A percentile compares a stretch with the other conserved stretches of the same genome.
Evolutionary conservation across 2,113 vertebrate species (phyloP).

Genomic region (Myotis yumanensis): DNA sequence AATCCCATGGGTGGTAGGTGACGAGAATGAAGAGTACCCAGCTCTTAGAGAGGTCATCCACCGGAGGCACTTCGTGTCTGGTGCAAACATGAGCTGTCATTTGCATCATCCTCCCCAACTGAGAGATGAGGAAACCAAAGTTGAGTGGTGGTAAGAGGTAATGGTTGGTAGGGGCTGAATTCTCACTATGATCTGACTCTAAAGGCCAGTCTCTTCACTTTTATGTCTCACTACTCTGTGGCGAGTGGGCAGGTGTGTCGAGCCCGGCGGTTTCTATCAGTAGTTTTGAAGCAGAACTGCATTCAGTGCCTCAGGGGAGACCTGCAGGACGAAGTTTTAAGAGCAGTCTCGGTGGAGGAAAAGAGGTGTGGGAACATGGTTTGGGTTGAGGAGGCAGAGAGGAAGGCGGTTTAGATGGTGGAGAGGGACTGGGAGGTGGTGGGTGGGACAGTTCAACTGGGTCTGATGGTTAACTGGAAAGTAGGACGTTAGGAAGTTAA

Average conservation of each 20-base stretch:
- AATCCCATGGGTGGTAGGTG: background rate
- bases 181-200: background rate
- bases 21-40: background rate
- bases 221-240: background rate
- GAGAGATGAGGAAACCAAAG: background rate
- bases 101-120: background rate
- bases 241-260: background rate
- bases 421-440: background rate
- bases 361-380: background rate
- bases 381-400: background rate
- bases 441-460: background rate
- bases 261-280: background rate
- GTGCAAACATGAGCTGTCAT: background rate
- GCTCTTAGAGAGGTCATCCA: background rate
- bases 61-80: background rate
- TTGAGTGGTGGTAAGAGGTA: background rate
- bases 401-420: background rate
- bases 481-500: background rate
- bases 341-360: background rate
- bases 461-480: background rate
- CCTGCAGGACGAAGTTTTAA: background rate
- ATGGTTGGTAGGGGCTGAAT: background rate
- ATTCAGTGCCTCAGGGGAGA: background rate
- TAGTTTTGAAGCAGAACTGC: background rate
- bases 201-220: background rate